Evolutionary conservation across 1,140 invertebrate genomes (phyloP), one percentile per base, ranked within the genome.

Genomic region (Aplysia californica): DNA sequence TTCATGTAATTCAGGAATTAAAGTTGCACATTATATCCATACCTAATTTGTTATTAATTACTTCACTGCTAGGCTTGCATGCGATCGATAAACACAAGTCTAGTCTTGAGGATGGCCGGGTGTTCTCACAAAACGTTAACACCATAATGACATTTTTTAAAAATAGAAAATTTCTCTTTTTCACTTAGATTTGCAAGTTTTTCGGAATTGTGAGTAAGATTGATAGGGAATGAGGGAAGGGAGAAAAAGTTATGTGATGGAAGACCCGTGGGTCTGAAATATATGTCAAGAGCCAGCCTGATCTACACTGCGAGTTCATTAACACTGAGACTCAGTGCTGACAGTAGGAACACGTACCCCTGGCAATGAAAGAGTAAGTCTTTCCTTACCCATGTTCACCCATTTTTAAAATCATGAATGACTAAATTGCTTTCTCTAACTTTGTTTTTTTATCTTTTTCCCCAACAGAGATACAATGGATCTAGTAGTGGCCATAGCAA

Each of bases 401-500:
- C 55, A 69, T 50, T 2, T 71, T 21, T 33, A 33, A 33, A 21
- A 10, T 20, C 41, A 1, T 38, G 31, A 56, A n/a, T n/a, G 33
- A 58, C 31, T 33, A 23, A 33, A 36, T 29, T 15, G 4, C n/a
- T 71, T 5, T 36, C 69, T 4, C 36, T 58, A 31, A 71, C 55
- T n/a, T 31, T 71, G 41, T 44, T 38, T 2, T 3, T 2, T 20
- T 71, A 10, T 33, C 5, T 36, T 59, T 2, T 58, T 23, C 18
- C 36, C 18, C 18, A 71, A 58, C 55, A 35, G 20, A 35, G 55
- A 71, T 58, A 35, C 18, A 58, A 93, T 93, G 90, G 93, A 94
- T 86, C 92, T 93, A 64, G 91, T 94, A n/a, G 92, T 94, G 18
- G 92, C 92, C 36, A 92, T 93, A 18, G 93, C 93, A 3, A 91